Base-by-base conservation (phyloP, 2,888 invertebrate genomes). In the Cerceris ruficornis region DNA sequence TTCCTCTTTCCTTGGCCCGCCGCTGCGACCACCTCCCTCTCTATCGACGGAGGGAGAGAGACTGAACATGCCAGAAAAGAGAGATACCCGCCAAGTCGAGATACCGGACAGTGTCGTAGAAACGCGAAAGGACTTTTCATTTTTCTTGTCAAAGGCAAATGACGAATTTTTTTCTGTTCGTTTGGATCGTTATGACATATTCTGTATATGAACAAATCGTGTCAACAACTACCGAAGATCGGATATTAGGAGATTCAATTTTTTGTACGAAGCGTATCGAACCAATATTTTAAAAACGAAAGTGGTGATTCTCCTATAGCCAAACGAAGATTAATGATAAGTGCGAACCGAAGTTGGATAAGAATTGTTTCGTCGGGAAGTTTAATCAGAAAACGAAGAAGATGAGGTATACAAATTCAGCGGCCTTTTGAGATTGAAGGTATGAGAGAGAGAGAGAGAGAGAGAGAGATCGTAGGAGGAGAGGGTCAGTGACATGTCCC, bases 401-500 rank as follows among this genome's bases (percentile, higher is more conserved):
- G 5, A 46, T 11, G 46, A 1, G 5, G 46, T 11, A 5, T 11
- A 46, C 1, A 46, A 46, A 1, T 46, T 2, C 2, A 46, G 13
- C 9, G 9, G 46, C 28, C 28, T 28, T 28, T 28, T 46, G 46
- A 13, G 46, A 11, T 8, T 46, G 13, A 13, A 46, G 13, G 5
- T 46, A 46, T 11, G 13, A n/a, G 17, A 7, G 39, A 52, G 59
- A 62, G 15, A 6, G 39, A 52, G 59, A 62, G 15, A 6, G 14
- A 28, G 52, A 46, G 6, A 46, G 11, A 64, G 15, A 9, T 41
- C 8, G 43, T 41, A 52, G 39, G 61, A 69, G 71, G 77, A 71
- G 74, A 77, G 85, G 89, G 89, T 88, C 89, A 90, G 85, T 90
- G 89, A 90, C 89, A 89, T 86, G 86, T 87, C 87, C 88, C 83